Evolutionary conservation across 2,113 vertebrate species (phyloP).

Genomic region (Brachionichthys hirsutus): DNA sequence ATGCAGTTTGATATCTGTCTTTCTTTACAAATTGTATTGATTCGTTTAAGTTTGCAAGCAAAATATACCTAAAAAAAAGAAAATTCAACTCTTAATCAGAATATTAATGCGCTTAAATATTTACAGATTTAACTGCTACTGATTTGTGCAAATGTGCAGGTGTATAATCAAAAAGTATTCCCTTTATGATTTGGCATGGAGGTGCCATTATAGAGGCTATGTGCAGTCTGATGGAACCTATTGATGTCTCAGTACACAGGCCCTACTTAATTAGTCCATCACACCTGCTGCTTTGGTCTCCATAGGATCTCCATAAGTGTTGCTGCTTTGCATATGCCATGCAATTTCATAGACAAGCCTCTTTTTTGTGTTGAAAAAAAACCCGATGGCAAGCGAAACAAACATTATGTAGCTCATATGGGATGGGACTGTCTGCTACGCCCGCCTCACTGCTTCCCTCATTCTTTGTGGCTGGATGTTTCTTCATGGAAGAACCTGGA

Average conservation of each 20-base stretch:
- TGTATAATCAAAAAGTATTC: constrained; percentile 67
- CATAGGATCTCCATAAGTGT: constrained; percentile 63
- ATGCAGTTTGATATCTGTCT: neutral
- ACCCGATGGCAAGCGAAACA: too few species aligned
- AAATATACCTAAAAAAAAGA: constrained; percentile 10
- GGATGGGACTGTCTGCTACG: constrained; percentile 27
- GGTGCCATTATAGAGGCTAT: constrained; percentile 67
- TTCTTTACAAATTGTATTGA: constrained; percentile 80
- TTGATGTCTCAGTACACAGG: constrained; percentile 75
- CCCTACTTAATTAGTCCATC: constrained; percentile 75
- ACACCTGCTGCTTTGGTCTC: constrained; percentile 75
- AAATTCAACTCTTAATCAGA: constrained; percentile 15
- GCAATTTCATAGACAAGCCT: constrained; percentile 50
- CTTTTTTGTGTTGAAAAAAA: constrained; percentile 22
- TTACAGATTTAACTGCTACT: constrained; percentile 20
- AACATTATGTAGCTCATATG: constrained; percentile 27
- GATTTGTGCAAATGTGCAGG: constrained; percentile 50
- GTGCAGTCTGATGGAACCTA: constrained; percentile 77
- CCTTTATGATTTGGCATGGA: constrained; percentile 58
- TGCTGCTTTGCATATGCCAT: constrained; percentile 65
- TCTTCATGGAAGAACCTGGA: constrained; percentile 2
- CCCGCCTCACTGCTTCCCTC: constrained; percentile 29
- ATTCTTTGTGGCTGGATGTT: constrained; percentile 25
- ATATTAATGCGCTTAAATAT: neutral
- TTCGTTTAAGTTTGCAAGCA: too few species aligned